phyloP scores from a whole-genome alignment of 2,888 invertebrate species.

The Pollenia labialis region DNA sequence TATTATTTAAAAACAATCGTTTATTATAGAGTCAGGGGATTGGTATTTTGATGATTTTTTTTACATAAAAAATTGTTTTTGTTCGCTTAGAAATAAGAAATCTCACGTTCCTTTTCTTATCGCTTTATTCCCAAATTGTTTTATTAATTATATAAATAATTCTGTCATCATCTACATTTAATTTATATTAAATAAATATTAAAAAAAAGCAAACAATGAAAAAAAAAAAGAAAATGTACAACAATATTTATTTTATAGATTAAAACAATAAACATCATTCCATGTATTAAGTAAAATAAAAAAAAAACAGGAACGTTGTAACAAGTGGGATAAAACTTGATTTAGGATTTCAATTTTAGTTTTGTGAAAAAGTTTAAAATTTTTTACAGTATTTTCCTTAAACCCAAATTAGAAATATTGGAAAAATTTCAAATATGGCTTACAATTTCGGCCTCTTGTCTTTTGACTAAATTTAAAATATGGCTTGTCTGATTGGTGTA shows the following conservation, averaged over 20 bases:
- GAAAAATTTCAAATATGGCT: no score
- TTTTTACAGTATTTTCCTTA: no score
- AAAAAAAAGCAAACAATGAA: conserved; percentile 32
- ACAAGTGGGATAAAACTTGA: no score
- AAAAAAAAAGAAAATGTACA: background rate
- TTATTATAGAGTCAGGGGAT: background rate
- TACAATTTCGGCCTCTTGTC: no score
- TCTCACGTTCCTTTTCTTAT: conserved; percentile 9
- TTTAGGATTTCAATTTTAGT: no score
- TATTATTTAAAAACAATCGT: no score
- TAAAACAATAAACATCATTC: conserved; percentile 5
- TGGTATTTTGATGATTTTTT: background rate
- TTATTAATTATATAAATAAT: conserved; percentile 27
- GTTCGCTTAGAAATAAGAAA: conserved; percentile 1
- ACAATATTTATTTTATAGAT: conserved; percentile 17
- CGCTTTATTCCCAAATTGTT: conserved; percentile 12
- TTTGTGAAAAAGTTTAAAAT: no score
- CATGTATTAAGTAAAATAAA: no score
- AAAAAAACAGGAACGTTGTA: no score
- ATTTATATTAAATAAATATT: background rate
- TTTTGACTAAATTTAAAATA: no score
- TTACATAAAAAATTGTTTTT: background rate
- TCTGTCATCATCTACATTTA: conserved; percentile 7
- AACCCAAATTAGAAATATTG: no score
- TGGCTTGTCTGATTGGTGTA: no score